Conservation (phyloP, 2,797 vertebrate species). For the Chaunax sp. region DNA sequence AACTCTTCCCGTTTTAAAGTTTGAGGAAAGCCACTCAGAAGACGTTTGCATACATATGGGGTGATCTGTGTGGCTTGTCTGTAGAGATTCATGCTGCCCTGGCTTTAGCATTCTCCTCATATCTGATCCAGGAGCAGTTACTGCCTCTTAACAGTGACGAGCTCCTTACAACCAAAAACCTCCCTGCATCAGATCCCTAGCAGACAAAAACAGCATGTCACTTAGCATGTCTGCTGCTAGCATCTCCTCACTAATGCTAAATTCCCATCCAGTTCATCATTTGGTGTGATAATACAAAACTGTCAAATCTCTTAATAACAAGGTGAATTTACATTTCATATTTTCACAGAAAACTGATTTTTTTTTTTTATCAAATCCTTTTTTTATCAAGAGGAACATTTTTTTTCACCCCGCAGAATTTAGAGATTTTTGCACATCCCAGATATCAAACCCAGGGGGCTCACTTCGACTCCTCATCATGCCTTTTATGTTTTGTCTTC, state of each 20-base stretch:
- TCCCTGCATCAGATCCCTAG: conserved; percentile 32
- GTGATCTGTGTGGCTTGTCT: conserved; percentile 39
- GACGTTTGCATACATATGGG: conserved; percentile 43
- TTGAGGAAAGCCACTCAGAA: conserved; percentile 62
- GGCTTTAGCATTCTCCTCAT: conserved; percentile 19
- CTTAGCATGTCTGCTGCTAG: conserved; percentile 44
- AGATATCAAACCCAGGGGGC: conserved; percentile 64
- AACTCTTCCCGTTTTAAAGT: conserved; percentile 37
- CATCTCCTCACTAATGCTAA: conserved; percentile 54
- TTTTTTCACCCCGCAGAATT: conserved; percentile 63
- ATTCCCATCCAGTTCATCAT: conserved; percentile 57
- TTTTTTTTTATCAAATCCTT: conserved; percentile 49
- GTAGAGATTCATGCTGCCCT: conserved; percentile 31
- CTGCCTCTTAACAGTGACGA: conserved; percentile 28
- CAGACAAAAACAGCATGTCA: conserved; percentile 39
- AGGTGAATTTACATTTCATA: conserved; percentile 72
- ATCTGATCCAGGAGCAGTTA: conserved; percentile 29
- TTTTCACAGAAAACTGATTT: conserved; percentile 72
- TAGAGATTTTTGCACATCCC: conserved; percentile 80
- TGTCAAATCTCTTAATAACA: conserved; percentile 64
- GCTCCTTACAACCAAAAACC: conserved; percentile 21
- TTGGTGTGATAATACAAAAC: conserved; percentile 67
- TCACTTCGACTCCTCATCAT: conserved; percentile 73
- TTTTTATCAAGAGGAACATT: conserved; percentile 60
- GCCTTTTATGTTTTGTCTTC: conserved; percentile 28